A percentile compares a stretch with the other conserved stretches of the same genome.
phyloP scores from a whole-genome alignment of 2,888 invertebrate genomes.

The Dione juno region DNA sequence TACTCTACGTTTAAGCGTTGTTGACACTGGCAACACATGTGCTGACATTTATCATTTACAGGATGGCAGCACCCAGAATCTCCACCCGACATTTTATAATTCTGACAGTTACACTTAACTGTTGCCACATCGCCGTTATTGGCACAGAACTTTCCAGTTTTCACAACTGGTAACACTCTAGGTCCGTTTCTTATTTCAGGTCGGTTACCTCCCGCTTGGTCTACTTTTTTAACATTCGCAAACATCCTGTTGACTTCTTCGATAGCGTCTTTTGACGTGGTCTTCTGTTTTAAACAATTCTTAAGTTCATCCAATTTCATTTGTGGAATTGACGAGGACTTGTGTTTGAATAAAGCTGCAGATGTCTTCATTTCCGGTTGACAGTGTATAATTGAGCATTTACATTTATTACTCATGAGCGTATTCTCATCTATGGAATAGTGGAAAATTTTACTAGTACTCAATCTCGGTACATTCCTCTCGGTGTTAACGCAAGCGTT shows the following conservation, averaged over 20 bases:
- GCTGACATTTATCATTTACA: constrained; percentile 54
- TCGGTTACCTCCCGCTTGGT: constrained; percentile 54
- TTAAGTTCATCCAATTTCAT: constrained; percentile 76
- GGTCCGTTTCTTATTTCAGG: constrained; percentile 67
- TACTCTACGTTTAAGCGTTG: constrained; percentile 12
- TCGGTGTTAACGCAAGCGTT: constrained; percentile 63
- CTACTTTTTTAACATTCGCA: constrained; percentile 62
- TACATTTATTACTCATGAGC: constrained; percentile 47
- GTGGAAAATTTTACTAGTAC: constrained; percentile 58
- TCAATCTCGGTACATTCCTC: constrained; percentile 50
- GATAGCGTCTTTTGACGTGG: constrained; percentile 67
- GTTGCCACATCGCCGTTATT: constrained; percentile 5
- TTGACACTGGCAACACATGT: constrained; percentile 56
- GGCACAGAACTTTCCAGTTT: constrained; percentile 46
- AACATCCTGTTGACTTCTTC: constrained; percentile 77
- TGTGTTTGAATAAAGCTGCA: constrained; percentile 61
- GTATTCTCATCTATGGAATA: constrained; percentile 58
- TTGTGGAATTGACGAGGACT: constrained; percentile 75
- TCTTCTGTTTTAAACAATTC: constrained; percentile 64
- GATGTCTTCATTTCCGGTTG: constrained; percentile 56
- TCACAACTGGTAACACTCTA: constrained; percentile 72
- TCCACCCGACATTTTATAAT: constrained; percentile 63
- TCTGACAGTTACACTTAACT: constrained; percentile 31
- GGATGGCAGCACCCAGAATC: constrained; percentile 60
- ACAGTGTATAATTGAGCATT: constrained; percentile 59